Evolutionary conservation across 2,888 invertebrate genomes (phyloP), one percentile per base, ranked within the genome.

Genomic region (Conchocele bisecta): DNA sequence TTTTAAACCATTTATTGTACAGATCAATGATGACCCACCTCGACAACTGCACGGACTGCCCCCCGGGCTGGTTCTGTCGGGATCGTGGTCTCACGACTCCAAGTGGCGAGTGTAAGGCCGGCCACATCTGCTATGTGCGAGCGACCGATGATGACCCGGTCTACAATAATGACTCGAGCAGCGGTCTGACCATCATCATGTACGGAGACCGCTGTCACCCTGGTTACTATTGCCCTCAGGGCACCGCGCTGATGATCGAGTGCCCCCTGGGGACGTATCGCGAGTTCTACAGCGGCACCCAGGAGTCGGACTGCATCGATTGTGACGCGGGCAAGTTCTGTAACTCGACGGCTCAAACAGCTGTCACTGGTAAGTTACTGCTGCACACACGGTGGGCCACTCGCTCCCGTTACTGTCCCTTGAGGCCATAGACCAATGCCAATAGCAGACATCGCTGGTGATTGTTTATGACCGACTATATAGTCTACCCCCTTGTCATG

Each of bases 311-410:
- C n/a, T 90, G 90, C 75, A 64, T 67, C 35, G 73, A 81, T 0
- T 90, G 90, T 82, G 88, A 88, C 41, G 86, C 90, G 11, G 90
- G 90, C 1, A 81, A 84, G 56, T 89, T 88, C 73, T 90, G 90
- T 72, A 87, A 85, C 50, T 82, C 78, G 3, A 87, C 88, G 2
- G 85, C 79, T 5, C 83, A 89, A 26, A 89, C 81, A 0, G 81
- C 72, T 17, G 73, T 85, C 3, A 83, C 88, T 71, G 86, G 86
- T 83, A 44, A 53, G 63, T 39, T 29, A 35, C 37, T 35, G 11
- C n/a, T n/a, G n/a, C n/a, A n/a, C n/a, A n/a, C n/a, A n/a, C n/a
- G n/a, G n/a, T n/a, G n/a, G n/a, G n/a, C n/a, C n/a, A n/a, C n/a
- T n/a, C n/a, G n/a, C n/a, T n/a, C n/a, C n/a, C n/a, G n/a, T n/a